Conservation (phyloP, 2,797 vertebrate species). For the Triplophysa bombifrons region DNA sequence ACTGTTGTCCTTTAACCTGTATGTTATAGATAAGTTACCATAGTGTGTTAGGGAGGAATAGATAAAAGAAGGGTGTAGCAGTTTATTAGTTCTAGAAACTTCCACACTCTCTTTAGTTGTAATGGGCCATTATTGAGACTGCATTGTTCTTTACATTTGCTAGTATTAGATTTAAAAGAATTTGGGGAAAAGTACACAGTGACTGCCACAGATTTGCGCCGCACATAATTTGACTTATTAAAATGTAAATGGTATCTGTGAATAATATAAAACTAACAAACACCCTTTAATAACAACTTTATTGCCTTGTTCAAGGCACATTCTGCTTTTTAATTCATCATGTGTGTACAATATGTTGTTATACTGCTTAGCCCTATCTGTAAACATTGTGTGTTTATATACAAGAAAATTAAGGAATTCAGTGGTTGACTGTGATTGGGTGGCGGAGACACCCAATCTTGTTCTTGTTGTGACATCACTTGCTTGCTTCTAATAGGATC, state of each 20-base stretch:
- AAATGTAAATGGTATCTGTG: background rate
- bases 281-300: background rate
- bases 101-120: background rate
- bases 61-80: conserved; percentile 48
- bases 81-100: conserved; percentile 19
- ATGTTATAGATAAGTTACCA: conserved; percentile 64
- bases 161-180: no score
- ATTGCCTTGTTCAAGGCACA: background rate
- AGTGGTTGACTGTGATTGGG: no score
- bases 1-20: conserved; percentile 47
- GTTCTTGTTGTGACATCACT: conserved; percentile 2
- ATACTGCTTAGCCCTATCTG: background rate
- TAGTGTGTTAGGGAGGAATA: background rate
- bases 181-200: background rate
- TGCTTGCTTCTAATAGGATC: conserved; percentile 72
- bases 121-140: background rate
- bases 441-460: background rate
- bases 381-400: background rate
- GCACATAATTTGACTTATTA: background rate
- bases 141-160: background rate
- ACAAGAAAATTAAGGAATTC: background rate
- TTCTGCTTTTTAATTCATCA: background rate
- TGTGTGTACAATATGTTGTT: background rate
- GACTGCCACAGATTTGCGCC: background rate
- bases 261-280: background rate